These are phyloP conservation scores for Gastrophryne carolinensis DNA, from an alignment of 2,797 vertebrate genomes.

Conservation along the genomic window DNA sequence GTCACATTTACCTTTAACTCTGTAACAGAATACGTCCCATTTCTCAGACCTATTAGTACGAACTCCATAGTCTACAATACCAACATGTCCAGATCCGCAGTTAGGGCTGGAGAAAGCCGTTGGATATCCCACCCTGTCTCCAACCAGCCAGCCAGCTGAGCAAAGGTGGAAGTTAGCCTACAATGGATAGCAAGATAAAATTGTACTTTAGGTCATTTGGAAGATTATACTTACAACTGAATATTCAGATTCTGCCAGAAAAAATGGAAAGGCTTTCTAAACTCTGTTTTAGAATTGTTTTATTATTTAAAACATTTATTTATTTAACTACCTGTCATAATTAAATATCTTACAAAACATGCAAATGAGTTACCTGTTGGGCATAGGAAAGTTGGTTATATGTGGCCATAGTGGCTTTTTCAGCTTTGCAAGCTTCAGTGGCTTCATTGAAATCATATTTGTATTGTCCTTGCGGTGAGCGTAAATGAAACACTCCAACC, in stretches of 20 bases:
- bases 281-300: no score
- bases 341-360: background rate
- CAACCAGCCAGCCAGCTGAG: constrained; percentile 83
- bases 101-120: constrained; percentile 79
- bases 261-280: no score
- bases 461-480: constrained; percentile 78
- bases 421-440: constrained; percentile 68
- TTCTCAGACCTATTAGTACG: constrained; percentile 79
- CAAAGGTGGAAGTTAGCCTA: constrained; percentile 86
- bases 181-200: background rate
- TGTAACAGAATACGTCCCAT: constrained; percentile 93
- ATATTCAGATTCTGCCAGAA: no score
- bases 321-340: background rate
- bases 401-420: constrained; percentile 75
- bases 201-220: no score
- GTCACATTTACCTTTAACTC: constrained; percentile 83
- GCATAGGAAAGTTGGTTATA: constrained; percentile 86
- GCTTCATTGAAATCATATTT: constrained; percentile 78
- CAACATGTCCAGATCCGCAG: constrained; percentile 83
- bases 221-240: no score
- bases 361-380: constrained; percentile 21
- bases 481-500: constrained; percentile 84
- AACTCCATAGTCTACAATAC: constrained; percentile 87
- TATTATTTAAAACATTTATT: background rate
- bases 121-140: constrained; percentile 80